Evolutionary conservation across 2,797 vertebrate species (phyloP), one percentile per base, ranked within the genome.

Genomic region (Discoglossus pictus): DNA sequence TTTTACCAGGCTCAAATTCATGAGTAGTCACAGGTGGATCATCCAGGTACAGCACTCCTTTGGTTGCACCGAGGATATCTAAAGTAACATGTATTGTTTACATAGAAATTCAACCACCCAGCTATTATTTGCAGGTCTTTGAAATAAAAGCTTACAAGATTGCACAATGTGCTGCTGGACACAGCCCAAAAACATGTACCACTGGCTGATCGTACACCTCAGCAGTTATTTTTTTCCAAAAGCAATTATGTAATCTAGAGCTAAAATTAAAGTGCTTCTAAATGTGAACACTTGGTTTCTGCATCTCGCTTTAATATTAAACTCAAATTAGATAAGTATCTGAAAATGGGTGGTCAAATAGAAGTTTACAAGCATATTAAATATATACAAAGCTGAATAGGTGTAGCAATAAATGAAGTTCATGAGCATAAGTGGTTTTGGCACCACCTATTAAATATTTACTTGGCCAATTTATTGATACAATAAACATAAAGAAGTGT

Each of bases 111-210:
- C 68, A 64, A 71, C 61, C 61, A 65, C 25, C 61, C 44, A 70
- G 67, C 50, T 69, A 48, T 69, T 69, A 58, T 55, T 62, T 62
- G 39, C 34, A 62, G 23, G 59, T 62, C 59, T 69, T 69, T 69
- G 67, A 69, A 55, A 69, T 69, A 47, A 62, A 48, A 63, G 59
- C 60, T 64, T 63, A 64, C 60, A 71, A 56, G 51, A 39, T 35
- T 71, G 36, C 43, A 58, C 68, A 71, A 64, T 71, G 52, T 40
- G 27, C 52, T 50, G 40, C 20, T 71, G 68, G 68, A 71, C 35
- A 48, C 35, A 58, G 23, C 43, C 68, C 60, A 70, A 58, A 46
- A 52, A 48, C 65, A 51, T 58, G 34, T 23, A 58, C 43, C 39
- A 40, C 31, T 56, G 52, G 52, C 60, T 43, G 52, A 56, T 71